Evolutionary conservation across 2,113 vertebrate genomes (phyloP).

Genomic region (Boleophthalmus pectinirostris): DNA sequence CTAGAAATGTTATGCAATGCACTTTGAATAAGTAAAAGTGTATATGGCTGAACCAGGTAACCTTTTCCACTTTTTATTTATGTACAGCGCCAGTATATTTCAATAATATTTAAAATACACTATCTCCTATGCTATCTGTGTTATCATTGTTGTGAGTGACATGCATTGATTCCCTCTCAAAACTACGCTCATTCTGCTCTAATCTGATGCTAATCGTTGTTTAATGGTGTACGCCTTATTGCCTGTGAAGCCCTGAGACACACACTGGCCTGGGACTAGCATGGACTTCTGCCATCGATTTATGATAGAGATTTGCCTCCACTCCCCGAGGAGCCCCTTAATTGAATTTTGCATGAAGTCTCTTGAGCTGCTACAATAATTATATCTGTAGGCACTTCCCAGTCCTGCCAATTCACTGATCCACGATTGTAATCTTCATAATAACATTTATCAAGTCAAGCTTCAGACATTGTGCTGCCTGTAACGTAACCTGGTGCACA

Average conservation of each 20-base stretch:
- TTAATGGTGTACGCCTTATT: slow-evolving; percentile 49
- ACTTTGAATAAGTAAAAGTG: too few species aligned
- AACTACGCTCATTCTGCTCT: slow-evolving; percentile 45
- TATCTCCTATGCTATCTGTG: neutral
- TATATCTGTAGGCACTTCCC: slow-evolving; percentile 29
- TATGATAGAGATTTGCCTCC: slow-evolving; percentile 45
- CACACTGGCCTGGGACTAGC: slow-evolving; percentile 12
- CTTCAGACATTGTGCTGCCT: slow-evolving; percentile 19
- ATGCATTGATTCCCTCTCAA: slow-evolving; percentile 20
- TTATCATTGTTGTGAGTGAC: slow-evolving; percentile 39
- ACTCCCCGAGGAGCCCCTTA: slow-evolving; percentile 29
- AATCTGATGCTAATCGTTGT: slow-evolving; percentile 61
- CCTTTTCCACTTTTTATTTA: too few species aligned
- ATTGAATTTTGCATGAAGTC: slow-evolving; percentile 57
- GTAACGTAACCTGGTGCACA: slow-evolving; percentile 26
- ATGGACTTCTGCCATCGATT: slow-evolving; percentile 49
- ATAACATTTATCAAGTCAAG: slow-evolving; percentile 27
- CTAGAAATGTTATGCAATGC: too few species aligned
- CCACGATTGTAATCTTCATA: slow-evolving; percentile 25
- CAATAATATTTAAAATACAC: neutral
- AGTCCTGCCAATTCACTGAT: slow-evolving; percentile 30
- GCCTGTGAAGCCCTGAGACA: slow-evolving; percentile 33
- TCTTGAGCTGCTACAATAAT: slow-evolving; percentile 43
- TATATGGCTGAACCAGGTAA: too few species aligned
- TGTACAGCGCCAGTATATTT: too few species aligned